Evolutionary conservation across 2,797 vertebrate genomes (phyloP).

Genomic region (Streptopelia turtur): DNA sequence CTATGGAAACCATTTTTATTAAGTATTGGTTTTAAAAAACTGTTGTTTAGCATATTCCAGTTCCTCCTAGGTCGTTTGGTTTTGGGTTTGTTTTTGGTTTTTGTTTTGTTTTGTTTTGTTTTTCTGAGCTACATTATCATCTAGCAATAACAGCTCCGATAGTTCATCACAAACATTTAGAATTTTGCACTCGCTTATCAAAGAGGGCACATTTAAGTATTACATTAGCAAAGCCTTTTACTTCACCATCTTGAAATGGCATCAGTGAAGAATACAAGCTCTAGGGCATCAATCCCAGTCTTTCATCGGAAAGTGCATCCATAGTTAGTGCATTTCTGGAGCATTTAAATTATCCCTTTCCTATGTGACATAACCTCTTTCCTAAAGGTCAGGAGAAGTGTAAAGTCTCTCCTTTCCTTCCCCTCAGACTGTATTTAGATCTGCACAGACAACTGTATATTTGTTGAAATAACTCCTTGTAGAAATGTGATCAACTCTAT

Average conservation of each 20-base stretch:
- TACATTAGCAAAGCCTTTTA: background rate
- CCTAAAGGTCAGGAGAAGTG: background rate
- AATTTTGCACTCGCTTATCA: background rate
- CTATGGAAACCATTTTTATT: conserved; percentile 11
- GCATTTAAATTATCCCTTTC: background rate
- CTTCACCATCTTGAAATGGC: background rate
- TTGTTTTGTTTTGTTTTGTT: background rate
- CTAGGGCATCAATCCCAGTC: background rate
- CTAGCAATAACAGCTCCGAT: background rate
- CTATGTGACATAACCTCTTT: background rate
- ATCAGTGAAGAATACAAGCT: background rate
- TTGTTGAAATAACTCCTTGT: background rate
- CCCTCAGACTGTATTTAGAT: background rate
- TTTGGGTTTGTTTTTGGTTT: background rate
- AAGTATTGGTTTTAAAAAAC: background rate
- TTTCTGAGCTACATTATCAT: conserved; percentile 8
- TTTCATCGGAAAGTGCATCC: background rate
- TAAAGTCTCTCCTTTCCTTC: background rate
- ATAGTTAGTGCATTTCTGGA: background rate
- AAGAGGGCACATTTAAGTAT: background rate
- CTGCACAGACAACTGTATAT: background rate
- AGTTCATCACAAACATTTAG: background rate
- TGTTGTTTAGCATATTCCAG: background rate
- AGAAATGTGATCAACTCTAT: background rate
- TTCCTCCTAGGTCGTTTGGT: background rate